phyloP scores from a whole-genome alignment of 2,888 invertebrate species.

The Tipula confusa region DNA sequence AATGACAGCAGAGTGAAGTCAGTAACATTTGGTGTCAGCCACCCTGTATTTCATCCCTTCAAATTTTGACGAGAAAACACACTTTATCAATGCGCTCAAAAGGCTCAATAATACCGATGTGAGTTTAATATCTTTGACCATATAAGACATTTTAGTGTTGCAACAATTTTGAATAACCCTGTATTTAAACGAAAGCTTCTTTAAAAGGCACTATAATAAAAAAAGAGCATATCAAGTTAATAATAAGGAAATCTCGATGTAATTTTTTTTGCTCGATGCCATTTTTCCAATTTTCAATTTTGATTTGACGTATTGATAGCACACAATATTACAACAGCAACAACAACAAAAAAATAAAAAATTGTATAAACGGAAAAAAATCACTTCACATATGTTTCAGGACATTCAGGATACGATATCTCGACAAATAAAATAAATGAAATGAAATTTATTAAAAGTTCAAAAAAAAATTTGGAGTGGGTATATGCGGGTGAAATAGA shows the following conservation, averaged over 20 bases:
- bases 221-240: constrained; percentile 7
- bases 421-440: not conserved
- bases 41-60: no score
- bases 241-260: not conserved
- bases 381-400: constrained; percentile 12
- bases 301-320: constrained; percentile 20
- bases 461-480: not conserved
- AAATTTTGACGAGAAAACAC: no score
- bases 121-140: no score
- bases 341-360: not conserved
- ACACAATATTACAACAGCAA: not conserved
- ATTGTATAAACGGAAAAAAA: not conserved
- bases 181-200: not conserved
- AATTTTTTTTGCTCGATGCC: not conserved
- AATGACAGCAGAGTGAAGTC: no score
- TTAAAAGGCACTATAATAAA: not conserved
- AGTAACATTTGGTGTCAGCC: no score
- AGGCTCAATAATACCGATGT: no score
- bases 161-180: no score
- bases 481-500: not conserved
- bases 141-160: no score
- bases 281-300: constrained; percentile 20
- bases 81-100: no score
- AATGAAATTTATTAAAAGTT: constrained; percentile 20
- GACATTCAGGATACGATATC: constrained; percentile 12